Percentiles rank a stretch among this genome's conserved stretches.
Conservation (phyloP, 2,113 vertebrate species). For the Xerus inauris region DNA sequence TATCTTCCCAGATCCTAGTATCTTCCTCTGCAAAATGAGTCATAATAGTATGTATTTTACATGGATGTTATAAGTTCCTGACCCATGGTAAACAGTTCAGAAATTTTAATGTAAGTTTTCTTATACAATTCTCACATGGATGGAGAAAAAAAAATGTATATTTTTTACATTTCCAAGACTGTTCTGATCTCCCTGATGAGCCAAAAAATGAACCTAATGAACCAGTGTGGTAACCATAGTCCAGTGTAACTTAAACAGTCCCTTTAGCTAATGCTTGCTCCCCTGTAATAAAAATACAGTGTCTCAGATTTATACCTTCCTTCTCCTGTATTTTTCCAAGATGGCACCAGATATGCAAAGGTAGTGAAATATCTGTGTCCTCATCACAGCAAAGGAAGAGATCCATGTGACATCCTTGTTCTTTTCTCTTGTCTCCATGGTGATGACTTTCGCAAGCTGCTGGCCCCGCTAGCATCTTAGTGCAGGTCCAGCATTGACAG, state of each 20-base stretch:
- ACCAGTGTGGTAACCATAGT: background rate
- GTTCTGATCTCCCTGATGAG: background rate
- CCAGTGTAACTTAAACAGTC: background rate
- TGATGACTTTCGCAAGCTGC: background rate
- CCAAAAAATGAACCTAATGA: background rate
- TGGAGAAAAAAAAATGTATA: background rate
- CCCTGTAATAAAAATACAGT: background rate
- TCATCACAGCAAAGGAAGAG: background rate
- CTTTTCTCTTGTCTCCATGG: background rate
- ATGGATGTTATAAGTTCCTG: background rate
- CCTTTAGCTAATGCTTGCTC: background rate
- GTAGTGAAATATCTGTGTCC: background rate
- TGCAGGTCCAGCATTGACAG: background rate
- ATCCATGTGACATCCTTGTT: background rate
- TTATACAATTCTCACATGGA: background rate
- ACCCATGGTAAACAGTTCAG: background rate
- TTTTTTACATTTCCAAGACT: background rate
- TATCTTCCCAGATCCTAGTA: background rate
- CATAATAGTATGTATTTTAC: background rate
- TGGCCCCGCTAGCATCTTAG: background rate
- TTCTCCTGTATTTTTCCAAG: background rate
- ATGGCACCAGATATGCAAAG: background rate
- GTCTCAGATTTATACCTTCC: background rate
- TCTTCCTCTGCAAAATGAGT: background rate
- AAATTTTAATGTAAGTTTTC: conserved; percentile 21